Evolutionary conservation across 2,113 vertebrate species (phyloP), one percentile per base, ranked within the genome.

Genomic region (Acanthisitta chloris): DNA sequence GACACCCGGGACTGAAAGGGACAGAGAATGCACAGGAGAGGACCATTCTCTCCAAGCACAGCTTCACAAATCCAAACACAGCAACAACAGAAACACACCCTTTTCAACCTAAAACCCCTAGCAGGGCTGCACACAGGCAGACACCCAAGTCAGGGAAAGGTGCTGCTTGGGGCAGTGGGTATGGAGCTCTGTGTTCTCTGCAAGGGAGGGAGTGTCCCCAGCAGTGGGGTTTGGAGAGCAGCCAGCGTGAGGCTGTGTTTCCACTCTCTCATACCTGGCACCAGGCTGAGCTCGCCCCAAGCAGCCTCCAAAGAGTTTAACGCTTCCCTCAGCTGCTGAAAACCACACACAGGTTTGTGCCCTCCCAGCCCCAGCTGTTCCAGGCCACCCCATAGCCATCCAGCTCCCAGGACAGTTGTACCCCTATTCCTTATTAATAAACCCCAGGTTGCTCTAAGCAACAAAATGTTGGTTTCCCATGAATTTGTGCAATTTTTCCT

Each of bases 101-200:
- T 20, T 79, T 61, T 40, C 86, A 73, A 3, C n/a, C 85, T 12
- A 19, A 70, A 83, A 70, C 0, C 24, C 3, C 14, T 0, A 2
- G 2, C 19, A 33, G 55, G 58, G 31, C 34, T 1, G 0, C 4
- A 0, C 1, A 2, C 3, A 2, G 72, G 18, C 7, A 6, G 10
- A 14, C 2, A 2, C 2, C 42, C 8, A 2, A 28, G 18, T 5
- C 33, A 28, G 21, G 51, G 31, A 8, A 26, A 34, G 34, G 38
- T 16, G 77, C 36, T 8, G 33, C 38, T 14, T 1, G 1, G 20
- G 25, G 18, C 2, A 5, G n/a, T 3, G 78, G 43, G 67, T 24
- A 28, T 4, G 18, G 64, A 90, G 38, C 38, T 51, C 33, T 16
- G 52, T 1, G 2, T 7, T 46, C 6, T 1, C 55, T 9, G 45